A percentile compares a stretch with the other conserved stretches of the same genome.
Conservation (phyloP, 2,797 vertebrate species). For the Scolopax rusticola region DNA sequence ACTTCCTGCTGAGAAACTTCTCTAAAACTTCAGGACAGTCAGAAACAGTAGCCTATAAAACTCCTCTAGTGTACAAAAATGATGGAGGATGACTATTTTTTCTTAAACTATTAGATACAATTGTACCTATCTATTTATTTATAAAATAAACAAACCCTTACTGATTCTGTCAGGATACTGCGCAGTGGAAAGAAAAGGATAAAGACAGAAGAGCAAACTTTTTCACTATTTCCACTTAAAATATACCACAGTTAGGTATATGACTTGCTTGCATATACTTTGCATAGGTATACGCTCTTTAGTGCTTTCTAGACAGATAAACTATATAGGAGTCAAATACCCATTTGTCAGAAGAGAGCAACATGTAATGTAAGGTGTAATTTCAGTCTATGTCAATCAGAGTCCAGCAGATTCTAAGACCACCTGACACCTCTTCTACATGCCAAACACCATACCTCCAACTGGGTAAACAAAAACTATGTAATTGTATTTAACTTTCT, state of each 20-base stretch:
- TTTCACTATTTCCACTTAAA: not conserved
- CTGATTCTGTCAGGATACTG: not conserved
- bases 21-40: constrained; percentile 37
- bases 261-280: not conserved
- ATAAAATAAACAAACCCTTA: not conserved
- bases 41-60: constrained; percentile 1
- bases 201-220: not conserved
- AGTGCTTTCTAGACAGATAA: not conserved
- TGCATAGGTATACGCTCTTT: not conserved
- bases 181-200: not conserved
- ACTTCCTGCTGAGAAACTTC: constrained; percentile 37
- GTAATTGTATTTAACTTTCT: not conserved
- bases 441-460: not conserved
- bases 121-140: not conserved
- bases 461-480: not conserved
- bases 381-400: not conserved
- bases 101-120: not conserved
- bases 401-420: not conserved
- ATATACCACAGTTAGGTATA: not conserved
- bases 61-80: not conserved
- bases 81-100: not conserved
- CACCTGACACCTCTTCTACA: not conserved
- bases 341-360: not conserved
- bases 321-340: not conserved
- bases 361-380: not conserved